phyloP scores from a whole-genome alignment of 2,113 vertebrate genomes.

The Pelmatolapia mariae region DNA sequence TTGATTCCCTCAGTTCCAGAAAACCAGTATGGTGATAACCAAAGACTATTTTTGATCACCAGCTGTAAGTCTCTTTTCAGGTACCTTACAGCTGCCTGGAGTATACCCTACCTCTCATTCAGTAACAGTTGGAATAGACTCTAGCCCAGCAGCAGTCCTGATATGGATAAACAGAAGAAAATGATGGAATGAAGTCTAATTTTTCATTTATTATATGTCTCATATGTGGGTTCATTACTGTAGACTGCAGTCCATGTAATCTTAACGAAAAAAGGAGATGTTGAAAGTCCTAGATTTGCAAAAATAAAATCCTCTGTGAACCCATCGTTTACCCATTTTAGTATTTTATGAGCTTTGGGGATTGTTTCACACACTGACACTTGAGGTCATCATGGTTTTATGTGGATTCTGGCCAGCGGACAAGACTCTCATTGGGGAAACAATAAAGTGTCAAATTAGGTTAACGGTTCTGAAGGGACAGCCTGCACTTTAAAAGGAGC shows the following conservation, averaged over 20 bases:
- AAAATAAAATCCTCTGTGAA: neutral
- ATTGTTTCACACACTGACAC: neutral
- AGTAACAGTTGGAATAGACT: neutral
- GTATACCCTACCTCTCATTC: neutral
- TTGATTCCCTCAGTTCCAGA: neutral
- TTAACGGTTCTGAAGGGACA: neutral
- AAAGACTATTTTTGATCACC: neutral
- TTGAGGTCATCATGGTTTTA: neutral
- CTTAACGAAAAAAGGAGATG: neutral
- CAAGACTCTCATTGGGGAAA: neutral
- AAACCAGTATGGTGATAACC: neutral
- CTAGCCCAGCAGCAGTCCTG: neutral
- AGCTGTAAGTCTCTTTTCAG: neutral
- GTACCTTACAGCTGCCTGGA: neutral
- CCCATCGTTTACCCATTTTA: neutral
- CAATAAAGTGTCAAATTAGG: conserved; percentile 17
- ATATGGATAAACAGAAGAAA: neutral
- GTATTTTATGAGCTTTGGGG: neutral
- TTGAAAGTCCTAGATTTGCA: neutral
- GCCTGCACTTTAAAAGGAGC: neutral
- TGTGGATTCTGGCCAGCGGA: neutral
- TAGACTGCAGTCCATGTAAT: neutral
- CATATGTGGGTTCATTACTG: neutral
- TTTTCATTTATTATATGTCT: neutral
- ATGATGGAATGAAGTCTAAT: neutral